These are phyloP conservation scores for Nyleta sp. DNA, from an alignment of 2,888 invertebrate species.

Conservation along the genomic window DNA sequence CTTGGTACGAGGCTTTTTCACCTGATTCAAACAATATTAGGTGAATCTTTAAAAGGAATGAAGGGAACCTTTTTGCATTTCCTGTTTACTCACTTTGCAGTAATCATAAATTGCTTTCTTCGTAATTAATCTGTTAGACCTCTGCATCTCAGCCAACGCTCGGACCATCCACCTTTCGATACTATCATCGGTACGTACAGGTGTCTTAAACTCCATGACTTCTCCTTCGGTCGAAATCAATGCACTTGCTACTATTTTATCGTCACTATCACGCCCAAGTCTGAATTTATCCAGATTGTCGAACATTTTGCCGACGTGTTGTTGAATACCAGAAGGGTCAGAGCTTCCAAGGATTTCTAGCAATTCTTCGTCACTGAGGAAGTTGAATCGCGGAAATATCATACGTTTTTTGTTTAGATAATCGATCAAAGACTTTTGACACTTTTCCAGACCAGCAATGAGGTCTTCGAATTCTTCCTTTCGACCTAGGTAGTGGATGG, in stretches of 20 bases:
- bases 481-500: constrained; percentile 86
- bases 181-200: constrained; percentile 89
- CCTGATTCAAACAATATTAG: constrained; percentile 64
- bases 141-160: constrained; percentile 92
- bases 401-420: constrained; percentile 94
- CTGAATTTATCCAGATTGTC: constrained; percentile 92
- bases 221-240: constrained; percentile 96
- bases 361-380: constrained; percentile 96
- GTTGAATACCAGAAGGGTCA: constrained; percentile 92
- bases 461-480: constrained; percentile 90
- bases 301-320: constrained; percentile 98
- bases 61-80: background rate
- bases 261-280: constrained; percentile 86
- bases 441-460: constrained; percentile 90
- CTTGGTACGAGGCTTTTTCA: constrained; percentile 85
- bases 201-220: constrained; percentile 90
- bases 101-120: constrained; percentile 95
- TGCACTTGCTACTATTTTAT: constrained; percentile 88
- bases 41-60: too few relatives aligned
- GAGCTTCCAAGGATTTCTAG: constrained; percentile 94
- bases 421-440: constrained; percentile 95
- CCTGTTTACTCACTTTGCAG: constrained; percentile 85
- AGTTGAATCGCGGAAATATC: constrained; percentile 95
- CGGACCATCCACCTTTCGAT: constrained; percentile 97
- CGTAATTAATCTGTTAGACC: constrained; percentile 91